phyloP scores from a whole-genome alignment of 2,888 invertebrate species.

The Tetanocera ferruginea region DNA sequence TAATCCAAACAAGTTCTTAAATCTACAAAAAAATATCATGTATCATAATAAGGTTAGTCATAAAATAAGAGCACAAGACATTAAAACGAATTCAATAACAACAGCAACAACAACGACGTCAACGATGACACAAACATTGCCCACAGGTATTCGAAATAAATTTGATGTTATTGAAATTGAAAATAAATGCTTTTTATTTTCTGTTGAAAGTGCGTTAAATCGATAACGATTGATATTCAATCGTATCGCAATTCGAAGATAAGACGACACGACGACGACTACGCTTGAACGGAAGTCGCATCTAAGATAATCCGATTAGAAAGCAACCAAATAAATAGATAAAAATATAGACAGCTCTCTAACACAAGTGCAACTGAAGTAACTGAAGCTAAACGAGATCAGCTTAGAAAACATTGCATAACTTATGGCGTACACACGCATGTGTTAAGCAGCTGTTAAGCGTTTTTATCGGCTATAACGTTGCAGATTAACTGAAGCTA shows the following conservation, averaged over 20 bases:
- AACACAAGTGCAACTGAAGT: not conserved
- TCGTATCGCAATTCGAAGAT: not conserved
- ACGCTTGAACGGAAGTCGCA: not conserved
- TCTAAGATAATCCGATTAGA: conserved; percentile 28
- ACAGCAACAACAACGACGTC: conserved; percentile 1
- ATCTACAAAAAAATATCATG: not conserved
- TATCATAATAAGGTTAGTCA: not conserved
- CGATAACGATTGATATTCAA: conserved; percentile 1
- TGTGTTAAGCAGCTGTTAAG: not conserved
- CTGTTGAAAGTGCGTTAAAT: not conserved
- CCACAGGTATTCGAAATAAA: conserved; percentile 5
- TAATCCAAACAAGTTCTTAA: too few species aligned
- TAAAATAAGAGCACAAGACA: not conserved
- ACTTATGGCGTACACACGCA: not conserved
- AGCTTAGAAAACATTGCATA: not conserved
- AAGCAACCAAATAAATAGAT: not conserved
- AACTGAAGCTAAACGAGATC: not conserved
- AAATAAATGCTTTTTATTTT: not conserved
- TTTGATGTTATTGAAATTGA: not conserved
- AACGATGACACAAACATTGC: not conserved
- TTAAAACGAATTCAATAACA: not conserved
- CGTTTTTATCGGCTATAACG: not conserved
- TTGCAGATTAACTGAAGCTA: not conserved
- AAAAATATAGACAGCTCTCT: not conserved
- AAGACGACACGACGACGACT: not conserved